Conservation (phyloP, 2,113 vertebrate species). For the Apaloderma vittatum region DNA sequence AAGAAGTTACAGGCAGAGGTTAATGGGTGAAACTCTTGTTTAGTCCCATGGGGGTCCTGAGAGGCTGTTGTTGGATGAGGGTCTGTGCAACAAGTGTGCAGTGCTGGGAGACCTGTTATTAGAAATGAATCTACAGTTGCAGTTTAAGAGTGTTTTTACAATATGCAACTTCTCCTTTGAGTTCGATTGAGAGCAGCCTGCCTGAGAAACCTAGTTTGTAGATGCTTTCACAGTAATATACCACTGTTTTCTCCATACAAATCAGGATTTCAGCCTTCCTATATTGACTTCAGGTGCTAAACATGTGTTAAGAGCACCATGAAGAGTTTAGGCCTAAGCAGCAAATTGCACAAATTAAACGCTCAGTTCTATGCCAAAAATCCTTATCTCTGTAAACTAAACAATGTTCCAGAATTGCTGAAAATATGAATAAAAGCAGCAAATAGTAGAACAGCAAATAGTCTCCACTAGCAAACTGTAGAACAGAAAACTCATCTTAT, state of each 20-base stretch:
- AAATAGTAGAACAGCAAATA: neutral
- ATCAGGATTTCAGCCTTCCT: neutral
- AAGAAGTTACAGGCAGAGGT: neutral
- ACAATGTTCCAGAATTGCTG: neutral
- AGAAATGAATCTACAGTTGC: neutral
- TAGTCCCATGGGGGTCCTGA: neutral
- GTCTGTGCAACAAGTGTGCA: accelerated
- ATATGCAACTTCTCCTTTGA: neutral
- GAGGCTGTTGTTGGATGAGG: neutral
- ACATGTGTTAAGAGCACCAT: neutral
- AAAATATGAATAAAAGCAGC: neutral
- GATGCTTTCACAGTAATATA: neutral
- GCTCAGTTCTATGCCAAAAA: neutral
- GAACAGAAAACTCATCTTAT: neutral
- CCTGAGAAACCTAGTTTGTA: neutral
- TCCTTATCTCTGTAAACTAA: neutral
- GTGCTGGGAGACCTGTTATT: neutral
- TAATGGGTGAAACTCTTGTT: neutral
- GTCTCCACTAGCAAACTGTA: neutral
- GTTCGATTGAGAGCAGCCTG: neutral
- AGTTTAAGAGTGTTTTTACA: neutral
- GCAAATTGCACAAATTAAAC: neutral
- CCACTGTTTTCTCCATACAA: neutral
- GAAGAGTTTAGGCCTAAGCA: neutral
- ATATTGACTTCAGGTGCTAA: neutral